These are phyloP conservation scores for Phthorimaea operculella DNA, from an alignment of 1,140 invertebrate species.

Conservation along the genomic window DNA sequence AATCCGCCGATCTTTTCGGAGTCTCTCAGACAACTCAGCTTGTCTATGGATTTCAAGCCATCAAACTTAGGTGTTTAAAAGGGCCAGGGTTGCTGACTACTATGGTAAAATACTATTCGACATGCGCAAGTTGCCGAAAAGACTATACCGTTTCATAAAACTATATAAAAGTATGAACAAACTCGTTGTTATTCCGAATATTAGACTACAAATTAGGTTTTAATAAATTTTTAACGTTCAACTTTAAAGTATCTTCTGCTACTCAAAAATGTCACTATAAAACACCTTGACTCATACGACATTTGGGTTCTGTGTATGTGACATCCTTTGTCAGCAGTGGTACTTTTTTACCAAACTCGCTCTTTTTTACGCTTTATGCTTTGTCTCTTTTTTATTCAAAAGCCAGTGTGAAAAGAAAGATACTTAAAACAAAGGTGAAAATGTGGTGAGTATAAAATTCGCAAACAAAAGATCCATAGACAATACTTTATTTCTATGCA, in stretches of 20 bases:
- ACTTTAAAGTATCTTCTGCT: too few relatives aligned
- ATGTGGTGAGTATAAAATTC: not conserved
- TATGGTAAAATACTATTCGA: not conserved
- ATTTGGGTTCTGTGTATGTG: constrained; percentile 16
- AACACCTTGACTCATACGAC: constrained; percentile 6
- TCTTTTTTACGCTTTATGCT: not conserved
- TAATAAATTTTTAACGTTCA: too few relatives aligned
- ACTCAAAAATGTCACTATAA: not conserved
- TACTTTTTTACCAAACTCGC: not conserved
- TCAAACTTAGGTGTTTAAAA: constrained; percentile 51
- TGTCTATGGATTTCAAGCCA: constrained; percentile 57
- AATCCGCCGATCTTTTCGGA: constrained; percentile 61
- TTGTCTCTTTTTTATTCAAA: not conserved
- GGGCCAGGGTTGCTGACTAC: constrained; percentile 4
- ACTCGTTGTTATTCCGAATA: not conserved
- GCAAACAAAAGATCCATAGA: constrained; percentile 4
- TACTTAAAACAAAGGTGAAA: not conserved
- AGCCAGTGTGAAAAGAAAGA: not conserved
- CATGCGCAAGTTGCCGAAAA: constrained; percentile 6
- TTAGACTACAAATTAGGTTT: too few relatives aligned
- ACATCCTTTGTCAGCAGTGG: constrained; percentile 24
- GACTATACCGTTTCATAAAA: not conserved
- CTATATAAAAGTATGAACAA: too few relatives aligned
- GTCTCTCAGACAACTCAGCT: constrained; percentile 55
- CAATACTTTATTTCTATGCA: not conserved